phyloP scores from a whole-genome alignment of 2,113 vertebrate species.

The Geococcyx californianus region DNA sequence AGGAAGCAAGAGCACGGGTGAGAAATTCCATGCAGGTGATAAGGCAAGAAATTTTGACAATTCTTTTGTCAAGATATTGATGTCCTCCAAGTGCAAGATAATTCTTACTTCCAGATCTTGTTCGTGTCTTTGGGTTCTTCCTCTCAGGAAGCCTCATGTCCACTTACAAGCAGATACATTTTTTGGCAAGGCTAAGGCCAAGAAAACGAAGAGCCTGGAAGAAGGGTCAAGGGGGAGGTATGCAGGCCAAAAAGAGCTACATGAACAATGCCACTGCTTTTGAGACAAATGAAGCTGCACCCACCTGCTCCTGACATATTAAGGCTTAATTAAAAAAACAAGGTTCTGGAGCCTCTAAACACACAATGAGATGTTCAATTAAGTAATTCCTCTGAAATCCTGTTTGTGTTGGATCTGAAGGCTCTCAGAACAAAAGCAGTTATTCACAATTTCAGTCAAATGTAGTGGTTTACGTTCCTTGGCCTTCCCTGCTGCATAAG shows the following conservation, averaged over 20 bases:
- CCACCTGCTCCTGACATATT: background rate
- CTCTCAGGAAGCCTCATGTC: fast-evolving
- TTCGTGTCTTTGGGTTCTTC: fast-evolving
- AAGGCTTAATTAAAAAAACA: background rate
- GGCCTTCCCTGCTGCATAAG: background rate
- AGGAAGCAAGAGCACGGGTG: background rate
- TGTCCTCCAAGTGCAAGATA: background rate
- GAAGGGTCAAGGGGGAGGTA: background rate
- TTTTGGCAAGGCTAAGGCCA: background rate
- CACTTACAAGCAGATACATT: background rate
- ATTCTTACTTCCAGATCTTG: background rate
- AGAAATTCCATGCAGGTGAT: background rate
- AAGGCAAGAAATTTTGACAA: background rate
- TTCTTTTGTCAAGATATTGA: background rate
- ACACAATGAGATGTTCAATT: background rate
- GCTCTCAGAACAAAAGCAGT: background rate
- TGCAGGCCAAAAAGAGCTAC: background rate
- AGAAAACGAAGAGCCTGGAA: background rate
- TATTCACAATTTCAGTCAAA: background rate
- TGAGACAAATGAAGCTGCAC: background rate
- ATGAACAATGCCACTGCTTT: background rate
- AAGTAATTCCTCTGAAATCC: background rate
- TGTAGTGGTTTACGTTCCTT: background rate
- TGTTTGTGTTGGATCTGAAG: background rate
- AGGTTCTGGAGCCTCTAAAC: background rate